A percentile compares a stretch with the other conserved stretches of the same genome.
Conservation (phyloP, 2,113 vertebrate species). For the Okapia johnstoni region DNA sequence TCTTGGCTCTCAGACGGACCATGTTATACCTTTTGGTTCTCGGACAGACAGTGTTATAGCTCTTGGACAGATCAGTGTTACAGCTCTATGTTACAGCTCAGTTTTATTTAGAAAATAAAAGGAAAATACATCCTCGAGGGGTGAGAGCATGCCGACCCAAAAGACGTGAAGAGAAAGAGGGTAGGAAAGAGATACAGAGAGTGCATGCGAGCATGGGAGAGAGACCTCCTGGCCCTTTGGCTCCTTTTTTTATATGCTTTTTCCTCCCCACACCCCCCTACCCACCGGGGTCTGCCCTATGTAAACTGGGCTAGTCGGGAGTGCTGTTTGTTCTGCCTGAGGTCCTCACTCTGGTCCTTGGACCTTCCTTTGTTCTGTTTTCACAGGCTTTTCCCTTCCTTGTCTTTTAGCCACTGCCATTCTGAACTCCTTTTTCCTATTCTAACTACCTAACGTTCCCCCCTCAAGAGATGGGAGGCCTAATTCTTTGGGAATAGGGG, state of each 20-base stretch:
- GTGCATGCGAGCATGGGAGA: accelerated
- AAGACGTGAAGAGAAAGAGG: not conserved
- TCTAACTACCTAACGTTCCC: not conserved
- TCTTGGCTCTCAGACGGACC: not conserved
- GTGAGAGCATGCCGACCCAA: not conserved
- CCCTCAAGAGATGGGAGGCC: not conserved
- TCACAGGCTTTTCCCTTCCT: not conserved
- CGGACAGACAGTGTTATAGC: not conserved
- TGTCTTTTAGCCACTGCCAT: not conserved
- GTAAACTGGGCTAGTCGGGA: not conserved
- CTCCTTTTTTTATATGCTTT: not conserved
- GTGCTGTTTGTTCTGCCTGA: not conserved
- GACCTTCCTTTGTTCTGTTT: not conserved
- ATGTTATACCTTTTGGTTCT: not conserved
- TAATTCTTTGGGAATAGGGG: not conserved
- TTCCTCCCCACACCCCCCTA: too few species aligned
- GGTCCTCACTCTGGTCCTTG: not conserved
- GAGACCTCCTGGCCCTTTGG: not conserved
- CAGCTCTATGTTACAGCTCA: not conserved
- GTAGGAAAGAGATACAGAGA: not conserved
- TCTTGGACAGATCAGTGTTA: not conserved
- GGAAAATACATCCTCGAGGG: not conserved
- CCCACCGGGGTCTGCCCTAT: not conserved
- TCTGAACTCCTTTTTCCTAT: not conserved
- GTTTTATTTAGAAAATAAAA: not conserved